Evolutionary conservation across 2,888 invertebrate species (phyloP), one percentile per base, ranked within the genome.

Genomic region (Limnephilus auricula): DNA sequence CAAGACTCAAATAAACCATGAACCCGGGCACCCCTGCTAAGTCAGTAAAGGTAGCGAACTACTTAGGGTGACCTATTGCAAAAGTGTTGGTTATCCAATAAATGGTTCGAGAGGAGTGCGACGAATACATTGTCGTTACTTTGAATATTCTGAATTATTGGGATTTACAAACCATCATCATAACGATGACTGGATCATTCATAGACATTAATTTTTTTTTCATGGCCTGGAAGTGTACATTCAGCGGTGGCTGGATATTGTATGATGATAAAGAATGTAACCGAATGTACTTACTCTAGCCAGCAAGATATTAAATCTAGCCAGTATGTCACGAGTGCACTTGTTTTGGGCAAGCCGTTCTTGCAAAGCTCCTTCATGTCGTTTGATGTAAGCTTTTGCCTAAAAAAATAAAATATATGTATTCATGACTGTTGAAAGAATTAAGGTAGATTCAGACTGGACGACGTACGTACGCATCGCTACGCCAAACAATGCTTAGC

Each of bases 351-450:
- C 98, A 92, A 99, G 96, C 92, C 98, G 95, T 94, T 98, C 98
- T 94, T 98, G 98, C 89, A 99, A 96, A 94, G 98, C 98, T 0
- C 99, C 99, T 95, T 99, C 98, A 94, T 99, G 99, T 86, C 97
- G 97, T 93, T 98, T 98, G 86, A 99, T 97, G 94, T 98, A 99
- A 34, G 97, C 96, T 95, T 98, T 98, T 0, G 99, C 99, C 96
- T 98, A 95, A 92, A 91, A 90, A 87, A 12, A 84, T 34, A 34
- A 79, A 6, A 2, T n/a, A 31, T 31, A 31, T 25, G 13, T 15
- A 2, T 45, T 4, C 5, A 50, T 4, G 50, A 25, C 25, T 25
- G 25, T 25, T 25, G 65, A 25, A 65, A 65, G 25, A 25, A 65
- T 25, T 65, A 65, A 1, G 18, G 25, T 25, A 6, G 65, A n/a